phyloP scores from a whole-genome alignment of 2,797 vertebrate genomes.

The Eutrigla gurnardus region DNA sequence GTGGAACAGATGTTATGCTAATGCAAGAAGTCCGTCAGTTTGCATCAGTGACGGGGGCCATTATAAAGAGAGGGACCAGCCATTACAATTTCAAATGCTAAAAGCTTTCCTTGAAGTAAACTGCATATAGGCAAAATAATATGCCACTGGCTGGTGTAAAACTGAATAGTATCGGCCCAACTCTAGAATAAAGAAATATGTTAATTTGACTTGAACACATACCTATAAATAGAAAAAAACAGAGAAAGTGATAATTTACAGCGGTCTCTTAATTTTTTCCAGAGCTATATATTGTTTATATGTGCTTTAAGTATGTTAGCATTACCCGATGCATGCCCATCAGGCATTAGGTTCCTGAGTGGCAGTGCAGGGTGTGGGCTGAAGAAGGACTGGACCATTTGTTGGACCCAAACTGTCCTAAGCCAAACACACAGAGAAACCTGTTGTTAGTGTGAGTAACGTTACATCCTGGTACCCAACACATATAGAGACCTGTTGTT shows the following conservation, averaged over 20 bases:
- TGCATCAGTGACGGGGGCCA: constrained; percentile 61
- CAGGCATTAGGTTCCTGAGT: too few relatives aligned
- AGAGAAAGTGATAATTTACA: too few relatives aligned
- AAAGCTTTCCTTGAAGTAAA: constrained; percentile 16
- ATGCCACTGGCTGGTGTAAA: constrained; percentile 12
- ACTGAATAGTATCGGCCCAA: constrained; percentile 1
- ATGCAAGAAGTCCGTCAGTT: constrained; percentile 60
- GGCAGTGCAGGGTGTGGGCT: too few relatives aligned
- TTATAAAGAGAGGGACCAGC: constrained; percentile 36
- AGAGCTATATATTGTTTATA: neutral
- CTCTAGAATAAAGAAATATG: too few relatives aligned
- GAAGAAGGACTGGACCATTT: neutral
- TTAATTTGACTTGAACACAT: too few relatives aligned
- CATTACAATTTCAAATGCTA: constrained; percentile 50
- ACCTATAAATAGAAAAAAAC: too few relatives aligned
- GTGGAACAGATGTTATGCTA: constrained; percentile 78
- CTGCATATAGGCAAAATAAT: constrained; percentile 46
- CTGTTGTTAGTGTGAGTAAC: too few relatives aligned
- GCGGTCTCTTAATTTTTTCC: too few relatives aligned
- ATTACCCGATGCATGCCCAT: too few relatives aligned
- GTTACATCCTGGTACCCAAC: too few relatives aligned
- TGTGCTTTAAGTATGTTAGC: neutral
- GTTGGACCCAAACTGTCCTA: neutral
- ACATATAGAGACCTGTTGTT: too few relatives aligned
- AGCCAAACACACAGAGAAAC: too few relatives aligned